These are phyloP conservation scores for Xiphorhynchus erythropygius DNA, from an alignment of 2,797 vertebrate species.

Conservation along the genomic window DNA sequence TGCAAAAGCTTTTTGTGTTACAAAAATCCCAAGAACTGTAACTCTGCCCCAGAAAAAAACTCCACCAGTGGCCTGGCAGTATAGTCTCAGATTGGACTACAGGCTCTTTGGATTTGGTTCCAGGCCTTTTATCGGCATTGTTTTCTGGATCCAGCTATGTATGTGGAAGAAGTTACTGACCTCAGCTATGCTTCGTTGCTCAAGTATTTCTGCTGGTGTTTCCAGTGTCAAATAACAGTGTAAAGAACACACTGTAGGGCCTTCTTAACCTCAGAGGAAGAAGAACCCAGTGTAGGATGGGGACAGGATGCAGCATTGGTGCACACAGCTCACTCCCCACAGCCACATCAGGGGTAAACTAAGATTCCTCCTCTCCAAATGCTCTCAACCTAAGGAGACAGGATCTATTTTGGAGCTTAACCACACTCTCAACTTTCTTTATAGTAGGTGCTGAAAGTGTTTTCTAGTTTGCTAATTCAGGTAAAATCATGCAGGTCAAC, in stretches of 20 bases:
- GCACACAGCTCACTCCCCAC: background rate
- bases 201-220: background rate
- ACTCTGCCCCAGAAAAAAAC: background rate
- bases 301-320: background rate
- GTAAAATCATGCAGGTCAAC: background rate
- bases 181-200: background rate
- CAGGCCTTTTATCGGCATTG: accelerated
- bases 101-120: background rate
- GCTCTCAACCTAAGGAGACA: background rate
- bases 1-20: background rate
- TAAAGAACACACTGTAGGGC: background rate
- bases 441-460: background rate
- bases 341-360: background rate
- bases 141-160: background rate
- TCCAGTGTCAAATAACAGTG: background rate
- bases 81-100: background rate
- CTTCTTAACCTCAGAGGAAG: background rate
- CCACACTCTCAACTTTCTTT: background rate
- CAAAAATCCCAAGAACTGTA: background rate
- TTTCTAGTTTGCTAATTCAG: background rate
- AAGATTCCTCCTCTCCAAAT: background rate
- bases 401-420: background rate
- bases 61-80: background rate
- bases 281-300: background rate
- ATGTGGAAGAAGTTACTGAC: background rate